Evolutionary conservation across 2,888 invertebrate genomes (phyloP).

Genomic region (Conistra vaccinii): DNA sequence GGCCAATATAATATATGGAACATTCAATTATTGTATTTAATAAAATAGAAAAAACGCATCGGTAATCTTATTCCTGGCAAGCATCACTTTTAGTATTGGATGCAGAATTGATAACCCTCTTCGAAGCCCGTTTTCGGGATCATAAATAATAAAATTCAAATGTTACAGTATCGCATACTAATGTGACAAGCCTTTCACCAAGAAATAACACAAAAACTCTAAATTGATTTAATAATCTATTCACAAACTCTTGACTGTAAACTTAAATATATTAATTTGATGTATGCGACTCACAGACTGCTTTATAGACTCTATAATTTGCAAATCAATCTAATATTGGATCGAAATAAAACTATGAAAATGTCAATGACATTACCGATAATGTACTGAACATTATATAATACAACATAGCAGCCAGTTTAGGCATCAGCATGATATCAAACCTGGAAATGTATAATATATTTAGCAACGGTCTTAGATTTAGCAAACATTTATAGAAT

Average conservation of each 20-base stretch:
- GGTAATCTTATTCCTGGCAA: background rate
- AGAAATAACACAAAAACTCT: background rate
- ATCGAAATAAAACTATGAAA: constrained; percentile 9
- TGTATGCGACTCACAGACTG: background rate
- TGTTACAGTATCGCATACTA: background rate
- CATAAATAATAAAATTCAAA: constrained; percentile 10
- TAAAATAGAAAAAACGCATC: background rate
- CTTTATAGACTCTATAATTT: background rate
- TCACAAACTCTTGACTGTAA: background rate
- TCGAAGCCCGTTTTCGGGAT: background rate
- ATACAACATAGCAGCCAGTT: constrained; percentile 5
- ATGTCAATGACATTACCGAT: constrained; percentile 13
- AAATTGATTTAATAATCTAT: background rate
- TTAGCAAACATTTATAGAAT: constrained; percentile 39
- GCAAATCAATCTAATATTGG: background rate
- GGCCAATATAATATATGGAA: too few species aligned
- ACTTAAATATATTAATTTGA: background rate
- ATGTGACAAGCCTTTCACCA: background rate
- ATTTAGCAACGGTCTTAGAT: constrained; percentile 47
- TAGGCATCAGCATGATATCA: constrained; percentile 27
- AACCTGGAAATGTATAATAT: constrained; percentile 37
- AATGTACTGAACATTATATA: constrained; percentile 2
- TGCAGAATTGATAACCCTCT: background rate
- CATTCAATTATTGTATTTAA: too few species aligned
- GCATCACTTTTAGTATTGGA: background rate